A percentile compares a stretch with the other conserved stretches of the same genome.
Evolutionary conservation across 1,140 invertebrate species (phyloP).

Genomic region (Microplitis demolitor): DNA sequence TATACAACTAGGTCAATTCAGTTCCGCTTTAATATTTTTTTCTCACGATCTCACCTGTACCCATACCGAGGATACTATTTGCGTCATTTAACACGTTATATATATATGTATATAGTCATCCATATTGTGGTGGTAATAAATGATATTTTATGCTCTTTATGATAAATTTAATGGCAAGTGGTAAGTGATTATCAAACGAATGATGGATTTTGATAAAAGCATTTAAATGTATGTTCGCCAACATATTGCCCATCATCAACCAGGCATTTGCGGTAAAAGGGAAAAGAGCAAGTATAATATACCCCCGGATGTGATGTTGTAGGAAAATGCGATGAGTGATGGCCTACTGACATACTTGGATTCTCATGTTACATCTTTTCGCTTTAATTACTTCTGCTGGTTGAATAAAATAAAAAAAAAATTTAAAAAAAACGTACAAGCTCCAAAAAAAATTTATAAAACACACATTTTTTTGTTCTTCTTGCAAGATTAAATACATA

Average conservation of each 20-base stretch:
- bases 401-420: background rate
- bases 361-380: slow-evolving; percentile 11
- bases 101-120: too few species aligned
- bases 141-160: too few species aligned
- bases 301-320: slow-evolving; percentile 20
- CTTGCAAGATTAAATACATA: too few species aligned
- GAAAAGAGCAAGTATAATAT: slow-evolving; percentile 16
- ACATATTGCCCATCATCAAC: too few species aligned
- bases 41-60: background rate
- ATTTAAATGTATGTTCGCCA: too few species aligned
- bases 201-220: too few species aligned
- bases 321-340: slow-evolving; percentile 8
- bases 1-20: slow-evolving; percentile 8
- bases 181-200: too few species aligned
- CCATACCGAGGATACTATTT: background rate
- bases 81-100: background rate
- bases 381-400: background rate
- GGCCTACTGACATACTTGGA: slow-evolving; percentile 27
- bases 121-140: too few species aligned
- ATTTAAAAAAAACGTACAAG: background rate
- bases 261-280: background rate
- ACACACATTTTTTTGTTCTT: too few species aligned
- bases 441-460: too few species aligned
- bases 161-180: too few species aligned
- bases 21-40: background rate